These are phyloP conservation scores for Tauraco hartlaubi DNA, from an alignment of 2,797 vertebrate species.

Conservation along the genomic window DNA sequence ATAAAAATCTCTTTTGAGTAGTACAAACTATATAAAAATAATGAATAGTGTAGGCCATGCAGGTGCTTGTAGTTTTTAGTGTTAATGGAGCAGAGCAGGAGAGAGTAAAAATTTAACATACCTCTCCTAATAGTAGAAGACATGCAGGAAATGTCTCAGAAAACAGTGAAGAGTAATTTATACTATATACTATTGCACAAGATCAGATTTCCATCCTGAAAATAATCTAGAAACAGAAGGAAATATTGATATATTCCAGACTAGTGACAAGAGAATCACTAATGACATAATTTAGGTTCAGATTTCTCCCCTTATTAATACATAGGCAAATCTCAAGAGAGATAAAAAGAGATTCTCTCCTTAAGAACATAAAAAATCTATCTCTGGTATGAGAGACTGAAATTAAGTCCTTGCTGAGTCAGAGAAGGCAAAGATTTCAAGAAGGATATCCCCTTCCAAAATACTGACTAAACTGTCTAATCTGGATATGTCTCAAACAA, in stretches of 20 bases:
- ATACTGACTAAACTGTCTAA: not conserved
- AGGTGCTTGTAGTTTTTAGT: not conserved
- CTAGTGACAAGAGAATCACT: not conserved
- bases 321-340: not conserved
- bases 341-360: not conserved
- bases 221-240: not conserved
- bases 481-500: not conserved
- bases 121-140: not conserved
- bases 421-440: not conserved
- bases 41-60: not conserved
- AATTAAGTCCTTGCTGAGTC: not conserved
- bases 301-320: not conserved
- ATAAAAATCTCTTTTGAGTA: not conserved
- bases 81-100: not conserved
- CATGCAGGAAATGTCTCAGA: not conserved
- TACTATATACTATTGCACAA: not conserved
- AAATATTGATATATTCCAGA: not conserved
- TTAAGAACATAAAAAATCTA: not conserved
- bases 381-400: not conserved
- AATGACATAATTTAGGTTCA: not conserved
- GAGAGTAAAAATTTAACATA: not conserved
- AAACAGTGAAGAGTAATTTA: not conserved
- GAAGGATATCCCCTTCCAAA: not conserved
- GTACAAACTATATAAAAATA: not conserved
- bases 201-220: not conserved